Evolutionary conservation across 2,888 invertebrate species (phyloP), one percentile per base, ranked within the genome.

Genomic region (Cyaniris semiargus): DNA sequence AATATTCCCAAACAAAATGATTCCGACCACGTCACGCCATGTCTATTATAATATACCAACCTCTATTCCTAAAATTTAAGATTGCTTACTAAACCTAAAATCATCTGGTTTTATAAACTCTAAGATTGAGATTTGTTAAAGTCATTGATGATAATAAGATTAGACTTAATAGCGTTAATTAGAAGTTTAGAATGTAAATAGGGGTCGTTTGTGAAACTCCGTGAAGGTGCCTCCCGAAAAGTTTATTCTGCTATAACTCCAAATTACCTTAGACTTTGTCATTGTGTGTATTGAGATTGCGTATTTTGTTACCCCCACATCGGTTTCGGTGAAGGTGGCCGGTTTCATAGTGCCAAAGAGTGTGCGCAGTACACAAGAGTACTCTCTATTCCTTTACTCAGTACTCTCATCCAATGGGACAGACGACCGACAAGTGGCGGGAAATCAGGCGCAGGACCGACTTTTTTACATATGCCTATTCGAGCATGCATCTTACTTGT

Each of bases 141-240:
- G 72, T 72, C 48, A 72, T 72, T 72, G 72, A 72, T 72, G 44
- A 72, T 72, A 72, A 72, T 72, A 44, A 44, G 72, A 72, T 72
- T 72, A 44, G 44, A 15, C 44, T 44, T 72, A 48, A 72, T 72
- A 23, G 48, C 72, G 72, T 72, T 72, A 72, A 72, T 48, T 72
- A 72, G 48, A 72, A 44, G 72, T 44, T 72, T 48, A 72, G 72
- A 72, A 44, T 72, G 72, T 72, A 72, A 72, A 72, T 72, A 72
- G 44, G 72, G 72, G 72, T 21, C 44, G 71, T 44, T 38, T 21
- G 71, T 18, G 18, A 72, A 72, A 72, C n/a, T 72, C 48, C 13
- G 21, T 6, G 44, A 44, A 21, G 60, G 21, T 21, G 71, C 38
- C 72, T 48, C 21, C 23, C 72, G 21, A 44, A 72, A 72, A 71